Evolutionary conservation across 2,113 vertebrate species (phyloP).

Genomic region (Hydropotes inermis): DNA sequence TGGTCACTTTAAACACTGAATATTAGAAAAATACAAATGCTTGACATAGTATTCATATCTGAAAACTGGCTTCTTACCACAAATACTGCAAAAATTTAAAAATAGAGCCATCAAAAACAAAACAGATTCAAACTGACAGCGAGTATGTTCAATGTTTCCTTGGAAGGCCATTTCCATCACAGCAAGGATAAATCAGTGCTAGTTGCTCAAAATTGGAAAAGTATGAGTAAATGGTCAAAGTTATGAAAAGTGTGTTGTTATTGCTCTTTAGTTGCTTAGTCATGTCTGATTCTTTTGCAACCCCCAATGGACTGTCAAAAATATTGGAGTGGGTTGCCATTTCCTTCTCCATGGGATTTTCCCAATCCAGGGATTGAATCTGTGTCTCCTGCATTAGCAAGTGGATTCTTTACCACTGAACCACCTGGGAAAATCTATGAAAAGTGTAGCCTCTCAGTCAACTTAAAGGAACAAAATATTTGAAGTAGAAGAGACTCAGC

Average conservation of each 20-base stretch:
- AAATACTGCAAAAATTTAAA: slow-evolving; percentile 35
- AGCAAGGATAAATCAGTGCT: slow-evolving; percentile 57
- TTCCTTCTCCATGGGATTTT: not conserved
- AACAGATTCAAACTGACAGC: slow-evolving; percentile 25
- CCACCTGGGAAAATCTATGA: not conserved
- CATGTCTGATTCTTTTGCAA: not conserved
- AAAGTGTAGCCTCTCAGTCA: not conserved
- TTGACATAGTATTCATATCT: slow-evolving; percentile 51
- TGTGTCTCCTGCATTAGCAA: not conserved
- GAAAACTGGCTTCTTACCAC: not conserved
- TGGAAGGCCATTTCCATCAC: not conserved
- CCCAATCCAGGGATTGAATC: not conserved
- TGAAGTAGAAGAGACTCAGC: not conserved
- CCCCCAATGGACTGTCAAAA: not conserved
- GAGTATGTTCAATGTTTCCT: slow-evolving; percentile 44
- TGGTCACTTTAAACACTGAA: slow-evolving; percentile 60
- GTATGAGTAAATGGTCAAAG: slow-evolving; percentile 24
- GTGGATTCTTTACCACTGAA: not conserved
- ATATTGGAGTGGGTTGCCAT: not conserved
- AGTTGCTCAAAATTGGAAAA: slow-evolving; percentile 53
- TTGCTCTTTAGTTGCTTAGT: not conserved
- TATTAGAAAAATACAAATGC: slow-evolving; percentile 57
- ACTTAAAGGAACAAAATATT: not conserved
- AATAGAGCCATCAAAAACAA: not conserved
- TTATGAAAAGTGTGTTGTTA: not conserved